Evolutionary conservation across 1,140 invertebrate species (phyloP), one percentile per base, ranked within the genome.

Genomic region (Probaryconus sp.): DNA sequence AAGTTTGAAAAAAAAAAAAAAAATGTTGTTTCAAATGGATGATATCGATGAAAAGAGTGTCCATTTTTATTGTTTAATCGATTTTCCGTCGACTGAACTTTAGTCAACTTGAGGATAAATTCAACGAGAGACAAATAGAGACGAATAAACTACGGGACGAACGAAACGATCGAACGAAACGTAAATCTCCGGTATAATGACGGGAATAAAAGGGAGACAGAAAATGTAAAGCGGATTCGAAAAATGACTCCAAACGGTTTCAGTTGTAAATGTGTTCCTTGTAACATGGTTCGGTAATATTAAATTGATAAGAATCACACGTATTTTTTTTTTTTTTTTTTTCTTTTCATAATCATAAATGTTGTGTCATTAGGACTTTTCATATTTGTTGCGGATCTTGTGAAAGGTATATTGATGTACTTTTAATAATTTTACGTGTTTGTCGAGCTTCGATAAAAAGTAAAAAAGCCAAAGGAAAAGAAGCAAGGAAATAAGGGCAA

Each of bases 361-460:
- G n/a, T n/a, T n/a, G n/a, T n/a, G n/a, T n/a, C n/a, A n/a, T n/a
- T n/a, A n/a, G n/a, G n/a, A n/a, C n/a, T n/a, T n/a, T n/a, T n/a
- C n/a, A n/a, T n/a, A n/a, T n/a, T n/a, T n/a, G n/a, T n/a, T n/a
- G n/a, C n/a, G n/a, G n/a, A n/a, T n/a, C n/a, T n/a, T n/a, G n/a
- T n/a, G n/a, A n/a, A n/a, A n/a, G n/a, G n/a, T n/a, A n/a, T n/a
- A n/a, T n/a, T n/a, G n/a, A n/a, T n/a, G n/a, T n/a, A n/a, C 7
- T 53, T 53, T 53, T 56, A 43, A 56, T 56, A 56, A 43, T 56
- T 56, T 26, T 26, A 17, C 16, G 51, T 30, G 51, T 42, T 55
- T 37, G 37, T 6, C 11, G 14, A 33, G 24, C 14, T 31, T 43
- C 6, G 11, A 11, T 9, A 24, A 50, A 48, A 7, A 45, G 6